Evolutionary conservation across 2,888 invertebrate species (phyloP), one percentile per base, ranked within the genome.

Genomic region (Drosophila nigricruria): DNA sequence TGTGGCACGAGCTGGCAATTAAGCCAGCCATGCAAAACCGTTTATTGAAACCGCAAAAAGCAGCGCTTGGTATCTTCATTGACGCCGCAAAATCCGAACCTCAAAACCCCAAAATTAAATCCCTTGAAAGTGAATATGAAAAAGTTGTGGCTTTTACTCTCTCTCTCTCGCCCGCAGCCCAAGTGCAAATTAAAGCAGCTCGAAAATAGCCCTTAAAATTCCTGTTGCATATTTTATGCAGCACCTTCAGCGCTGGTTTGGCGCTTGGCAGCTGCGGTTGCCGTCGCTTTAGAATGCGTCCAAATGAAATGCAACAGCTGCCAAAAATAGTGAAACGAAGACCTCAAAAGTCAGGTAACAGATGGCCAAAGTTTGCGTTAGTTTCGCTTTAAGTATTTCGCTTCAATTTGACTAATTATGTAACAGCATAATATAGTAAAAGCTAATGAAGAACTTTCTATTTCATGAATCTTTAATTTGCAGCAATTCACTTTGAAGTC

Each of bases 211-310:
- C 16, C 52, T 57, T 45, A 23, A 73, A 68, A 62, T 68, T 56
- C 61, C 50, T 50, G 65, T 34, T 68, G 63, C 57, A 75, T 75
- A 72, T 85, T 88, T 85, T 45, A 69, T 25, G 62, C 53, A 40
- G 8, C 0, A 12, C 14, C 20, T 16, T 5, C 4, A 8, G 30
- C 32, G 30, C 32, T 20, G 20, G 9, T 4, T 2, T 40, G 38
- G 40, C 40, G 42, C 18, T 34, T 54, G 64, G 50, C 45, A 40
- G 42, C 18, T 70, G 57, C 30, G 49, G 68, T 52, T 59, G n/a
- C n/a, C 2, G 12, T 9, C 18, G 6, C 42, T n/a, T n/a, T n/a
- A n/a, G n/a, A 42, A 16, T 32, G 5, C 32, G n/a, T n/a, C n/a
- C n/a, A n/a, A n/a, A n/a, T n/a, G n/a, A n/a, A 60, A 45, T 27